Evolutionary conservation across 2,888 invertebrate genomes (phyloP).

Genomic region (Heliothis peltigera): DNA sequence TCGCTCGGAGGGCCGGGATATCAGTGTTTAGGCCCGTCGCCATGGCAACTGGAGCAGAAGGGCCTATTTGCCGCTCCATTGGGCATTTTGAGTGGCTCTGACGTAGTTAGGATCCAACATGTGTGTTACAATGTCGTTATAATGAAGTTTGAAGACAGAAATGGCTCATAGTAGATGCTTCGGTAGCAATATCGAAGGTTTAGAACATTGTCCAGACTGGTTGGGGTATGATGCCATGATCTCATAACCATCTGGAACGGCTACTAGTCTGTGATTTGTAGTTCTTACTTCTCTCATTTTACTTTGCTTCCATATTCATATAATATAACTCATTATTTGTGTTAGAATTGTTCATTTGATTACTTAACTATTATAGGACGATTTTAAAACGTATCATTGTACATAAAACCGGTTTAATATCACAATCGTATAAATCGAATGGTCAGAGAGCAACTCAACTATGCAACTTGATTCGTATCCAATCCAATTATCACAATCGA

Average conservation of each 20-base stretch:
- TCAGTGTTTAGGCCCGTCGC: conserved; percentile 77
- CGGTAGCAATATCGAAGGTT: conserved; percentile 50
- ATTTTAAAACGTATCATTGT: background rate
- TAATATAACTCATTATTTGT: background rate
- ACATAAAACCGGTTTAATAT: background rate
- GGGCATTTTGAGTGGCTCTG: conserved; percentile 77
- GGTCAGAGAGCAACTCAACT: conserved; percentile 8
- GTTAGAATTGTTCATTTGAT: background rate
- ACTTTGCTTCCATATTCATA: background rate
- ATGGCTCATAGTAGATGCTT: conserved; percentile 41
- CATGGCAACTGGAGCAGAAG: conserved; percentile 84
- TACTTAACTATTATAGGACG: background rate
- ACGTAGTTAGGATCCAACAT: conserved; percentile 75
- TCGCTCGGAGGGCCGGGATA: conserved; percentile 64
- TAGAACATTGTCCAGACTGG: conserved; percentile 25
- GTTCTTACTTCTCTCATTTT: background rate
- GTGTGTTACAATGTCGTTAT: conserved; percentile 72
- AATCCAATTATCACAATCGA: conserved; percentile 37
- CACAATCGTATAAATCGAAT: background rate
- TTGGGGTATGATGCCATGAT: conserved; percentile 27
- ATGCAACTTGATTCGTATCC: conserved; percentile 13
- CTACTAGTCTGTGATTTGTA: conserved; percentile 5
- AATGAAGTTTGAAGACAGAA: conserved; percentile 71
- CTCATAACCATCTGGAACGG: conserved; percentile 8
- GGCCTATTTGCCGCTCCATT: conserved; percentile 85